Evolutionary conservation across 1,140 invertebrate species (phyloP).

Genomic region (Steinernema feltiae): DNA sequence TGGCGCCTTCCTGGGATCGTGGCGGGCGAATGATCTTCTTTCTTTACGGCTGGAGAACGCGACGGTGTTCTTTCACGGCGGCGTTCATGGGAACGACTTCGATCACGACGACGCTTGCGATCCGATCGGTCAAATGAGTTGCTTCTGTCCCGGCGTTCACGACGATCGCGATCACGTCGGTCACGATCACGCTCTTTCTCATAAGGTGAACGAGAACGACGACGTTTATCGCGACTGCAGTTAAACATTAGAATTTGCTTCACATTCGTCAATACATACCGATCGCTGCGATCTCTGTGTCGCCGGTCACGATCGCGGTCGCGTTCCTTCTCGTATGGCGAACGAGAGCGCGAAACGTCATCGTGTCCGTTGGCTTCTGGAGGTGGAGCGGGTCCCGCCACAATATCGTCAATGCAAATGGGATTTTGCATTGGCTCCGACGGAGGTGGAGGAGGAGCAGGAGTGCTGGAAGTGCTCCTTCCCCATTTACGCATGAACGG

Average conservation of each 20-base stretch:
- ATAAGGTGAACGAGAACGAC: background rate
- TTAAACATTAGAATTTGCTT: too few species aligned
- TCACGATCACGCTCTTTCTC: background rate
- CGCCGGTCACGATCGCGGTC: constrained; percentile 17
- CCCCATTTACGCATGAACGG: constrained; percentile 52
- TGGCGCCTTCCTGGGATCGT: background rate
- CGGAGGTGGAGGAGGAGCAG: constrained; percentile 14
- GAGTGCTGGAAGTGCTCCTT: constrained; percentile 25
- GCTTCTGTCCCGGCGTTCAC: constrained; percentile 7
- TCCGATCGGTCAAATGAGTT: constrained; percentile 30
- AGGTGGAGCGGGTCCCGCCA: constrained; percentile 20
- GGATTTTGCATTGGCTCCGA: background rate
- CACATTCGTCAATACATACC: too few species aligned
- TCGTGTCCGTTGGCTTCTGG: constrained; percentile 13
- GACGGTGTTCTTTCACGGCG: constrained; percentile 7
- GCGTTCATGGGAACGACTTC: constrained; percentile 24
- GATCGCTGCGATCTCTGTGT: background rate
- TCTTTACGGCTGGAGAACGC: constrained; percentile 17
- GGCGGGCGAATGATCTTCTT: constrained; percentile 24
- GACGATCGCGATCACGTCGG: background rate
- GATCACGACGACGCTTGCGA: constrained; percentile 22
- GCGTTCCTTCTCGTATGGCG: background rate
- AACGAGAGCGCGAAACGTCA: background rate
- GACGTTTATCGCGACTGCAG: too few species aligned
- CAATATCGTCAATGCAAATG: background rate